Evolutionary conservation across 2,888 invertebrate species (phyloP), one percentile per base, ranked within the genome.

Genomic region (Neria commutata): DNA sequence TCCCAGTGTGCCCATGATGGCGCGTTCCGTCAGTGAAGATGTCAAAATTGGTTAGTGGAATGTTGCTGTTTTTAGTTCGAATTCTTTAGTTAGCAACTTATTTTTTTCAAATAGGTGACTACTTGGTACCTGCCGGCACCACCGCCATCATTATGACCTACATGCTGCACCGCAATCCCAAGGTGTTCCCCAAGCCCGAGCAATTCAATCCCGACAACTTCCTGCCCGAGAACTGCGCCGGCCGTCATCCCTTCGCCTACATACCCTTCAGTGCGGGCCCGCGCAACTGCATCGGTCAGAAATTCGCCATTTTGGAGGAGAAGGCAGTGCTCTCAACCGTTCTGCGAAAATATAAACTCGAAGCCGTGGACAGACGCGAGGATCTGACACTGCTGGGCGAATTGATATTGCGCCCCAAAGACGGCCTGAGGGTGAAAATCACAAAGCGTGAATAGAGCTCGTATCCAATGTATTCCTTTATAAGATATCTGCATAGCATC

Each of bases 151-250:
- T 90, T 11, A 85, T 86, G 65, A 87, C 89, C 6, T 88, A 83
- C 67, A 87, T 88, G 69, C 65, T 89, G 33, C 91, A 92, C 73
- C 85, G 88, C 24, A 85, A 88, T 71, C 85, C 87, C 0, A 83
- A 86, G 24, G 79, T 86, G 34, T 92, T 86, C 78, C 85, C 87
- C 1, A 85, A 91, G 64, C 89, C 92, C 0, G 83, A 86, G 47
- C 83, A 81, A 61, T 91, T 89, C 73, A 86, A 89, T 71, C 90
- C 91, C 0, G 89, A 91, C 52, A 83, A 91, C 69, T 91, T 91
- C 76, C 76, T 88, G 60, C 86, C 88, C 0, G 88, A 90, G 70
- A 86, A 86, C 70, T 81, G 83, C 56, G 69, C 77, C 11, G 83
- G 82, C 1, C 83, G 89, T 47, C 89, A 90, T 78, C 87, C 88